Evolutionary conservation across 2,113 vertebrate species (phyloP).

Genomic region (Rafetus swinhoei): DNA sequence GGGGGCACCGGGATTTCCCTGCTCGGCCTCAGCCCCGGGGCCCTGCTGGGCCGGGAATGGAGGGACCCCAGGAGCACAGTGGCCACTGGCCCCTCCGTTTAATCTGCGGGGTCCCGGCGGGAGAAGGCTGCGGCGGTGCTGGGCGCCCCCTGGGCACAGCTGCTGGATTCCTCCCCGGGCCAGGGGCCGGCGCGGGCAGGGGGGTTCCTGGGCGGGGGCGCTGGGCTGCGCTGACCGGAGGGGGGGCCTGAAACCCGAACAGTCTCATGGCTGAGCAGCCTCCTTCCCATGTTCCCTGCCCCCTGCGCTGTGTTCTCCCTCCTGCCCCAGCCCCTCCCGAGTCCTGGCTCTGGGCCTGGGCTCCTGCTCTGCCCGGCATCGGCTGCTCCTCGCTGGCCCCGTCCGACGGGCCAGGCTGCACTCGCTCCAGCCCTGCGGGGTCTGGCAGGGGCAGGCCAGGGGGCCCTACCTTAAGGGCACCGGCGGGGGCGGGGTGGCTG

Average conservation of each 20-base stretch:
- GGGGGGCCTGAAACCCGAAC: neutral
- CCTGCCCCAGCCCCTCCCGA: neutral
- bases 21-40: accelerated
- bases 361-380: neutral
- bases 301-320: neutral
- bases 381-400: neutral
- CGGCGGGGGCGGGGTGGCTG: too few species aligned
- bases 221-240: accelerated
- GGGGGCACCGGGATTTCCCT: neutral
- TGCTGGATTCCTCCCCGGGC: neutral
- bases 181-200: neutral
- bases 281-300: neutral
- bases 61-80: neutral
- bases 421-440: neutral
- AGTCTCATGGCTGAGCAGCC: neutral
- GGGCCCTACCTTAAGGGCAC: too few species aligned
- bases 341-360: neutral
- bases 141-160: neutral
- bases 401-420: neutral
- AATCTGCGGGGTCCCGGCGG: neutral
- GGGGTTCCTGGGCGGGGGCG: neutral
- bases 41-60: too few species aligned
- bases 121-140: too few species aligned
- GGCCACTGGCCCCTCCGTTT: neutral
- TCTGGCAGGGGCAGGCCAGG: neutral